Conservation (phyloP, 2,797 vertebrate genomes). For the Scolopax rusticola region DNA sequence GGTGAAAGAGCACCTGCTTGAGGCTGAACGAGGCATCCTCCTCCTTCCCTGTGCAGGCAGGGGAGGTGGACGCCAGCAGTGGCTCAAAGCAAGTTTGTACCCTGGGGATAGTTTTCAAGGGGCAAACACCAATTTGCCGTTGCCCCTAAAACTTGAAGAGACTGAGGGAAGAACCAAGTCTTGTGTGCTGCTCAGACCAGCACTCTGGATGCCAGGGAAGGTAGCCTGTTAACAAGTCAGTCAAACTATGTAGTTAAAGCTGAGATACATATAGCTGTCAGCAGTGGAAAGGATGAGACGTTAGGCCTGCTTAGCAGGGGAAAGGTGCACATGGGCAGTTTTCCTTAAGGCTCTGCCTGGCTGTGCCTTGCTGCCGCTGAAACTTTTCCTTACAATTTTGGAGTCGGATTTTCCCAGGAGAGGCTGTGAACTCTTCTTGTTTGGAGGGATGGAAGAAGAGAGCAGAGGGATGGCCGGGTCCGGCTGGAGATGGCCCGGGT, state of each 20-base stretch:
- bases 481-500: neutral
- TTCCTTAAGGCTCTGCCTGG: neutral
- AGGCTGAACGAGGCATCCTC: neutral
- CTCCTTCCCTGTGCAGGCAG: neutral
- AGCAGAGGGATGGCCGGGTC: neutral
- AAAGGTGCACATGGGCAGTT: neutral
- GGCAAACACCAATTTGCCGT: neutral
- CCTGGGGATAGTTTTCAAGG: neutral
- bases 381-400: neutral
- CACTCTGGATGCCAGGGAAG: neutral
- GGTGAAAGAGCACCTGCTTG: neutral
- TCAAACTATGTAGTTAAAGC: neutral
- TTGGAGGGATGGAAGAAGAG: neutral
- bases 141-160: neutral
- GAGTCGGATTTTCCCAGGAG: neutral
- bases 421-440: neutral
- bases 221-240: neutral
- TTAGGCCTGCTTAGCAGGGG: no score
- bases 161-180: neutral
- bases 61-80: neutral
- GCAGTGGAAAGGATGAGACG: neutral
- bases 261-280: neutral
- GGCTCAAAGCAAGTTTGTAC: neutral
- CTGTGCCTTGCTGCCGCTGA: neutral
- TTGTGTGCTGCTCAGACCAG: rapidly evolving